Evolutionary conservation across 2,113 vertebrate species (phyloP), one percentile per base, ranked within the genome.

Genomic region (Seriola rivoliana): DNA sequence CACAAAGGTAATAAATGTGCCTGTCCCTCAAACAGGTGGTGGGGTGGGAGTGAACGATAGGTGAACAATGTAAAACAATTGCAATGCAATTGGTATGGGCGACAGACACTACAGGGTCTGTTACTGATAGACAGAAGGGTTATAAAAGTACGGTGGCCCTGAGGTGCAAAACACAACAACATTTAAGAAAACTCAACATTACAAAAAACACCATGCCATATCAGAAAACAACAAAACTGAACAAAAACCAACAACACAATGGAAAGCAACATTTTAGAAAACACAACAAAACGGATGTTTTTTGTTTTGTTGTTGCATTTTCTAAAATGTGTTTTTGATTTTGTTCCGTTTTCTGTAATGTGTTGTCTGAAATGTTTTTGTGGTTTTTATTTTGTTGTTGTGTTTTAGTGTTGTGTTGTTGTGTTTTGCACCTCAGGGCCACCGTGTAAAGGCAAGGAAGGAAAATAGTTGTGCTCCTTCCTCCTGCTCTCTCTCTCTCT

Each of bases 1-100:
- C 75, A 68, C 69, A 25, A 55, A 76, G 66, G 42, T 74, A 46
- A 88, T 90, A 75, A 68, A 65, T 54, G 34, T 50, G 32, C 46
- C 32, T n/a, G 2, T 70, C 50, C 72, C 34, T 80, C 44, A 36
- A 68, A 71, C 40, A 57, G 71, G 69, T 75, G 29, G 29, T 82
- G 50, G 29, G 50, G 55, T 75, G 54, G 73, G 29, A 72, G 74
- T 62, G 17, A 72, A 57, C 58, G 36, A 67, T 42, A 25, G 57
- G 40, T 16, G n/a, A 62, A 29, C n/a, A 1, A 23, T 48, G 42
- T 57, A 3, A 23, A 76, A 78, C 42, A 2, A 29, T 29, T 29
- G 29, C 29, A 29, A 0, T 34, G 12, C 25, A 54, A 21, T 59
- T n/a, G 36, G 55, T 1, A n/a, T 32, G 54, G 59, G 66, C 19